A percentile compares a stretch with the other conserved stretches of the same genome.
phyloP scores from a whole-genome alignment of 2,113 vertebrate genomes.

The Progne subis region DNA sequence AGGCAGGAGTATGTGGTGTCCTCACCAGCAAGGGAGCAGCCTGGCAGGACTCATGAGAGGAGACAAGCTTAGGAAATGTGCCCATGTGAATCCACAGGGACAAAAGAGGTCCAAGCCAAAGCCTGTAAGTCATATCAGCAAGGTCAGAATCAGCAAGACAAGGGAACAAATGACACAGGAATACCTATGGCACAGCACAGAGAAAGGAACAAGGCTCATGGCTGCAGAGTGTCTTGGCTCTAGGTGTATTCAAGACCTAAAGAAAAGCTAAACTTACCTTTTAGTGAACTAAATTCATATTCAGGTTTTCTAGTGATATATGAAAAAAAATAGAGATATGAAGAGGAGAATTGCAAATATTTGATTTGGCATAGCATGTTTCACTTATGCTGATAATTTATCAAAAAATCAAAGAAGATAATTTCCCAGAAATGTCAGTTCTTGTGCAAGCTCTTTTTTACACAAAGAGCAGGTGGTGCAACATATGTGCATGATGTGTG shows the following conservation, averaged over 20 bases:
- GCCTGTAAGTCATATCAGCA: neutral
- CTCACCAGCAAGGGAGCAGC: neutral
- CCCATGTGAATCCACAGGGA: neutral
- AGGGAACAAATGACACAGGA: neutral
- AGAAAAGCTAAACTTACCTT: neutral
- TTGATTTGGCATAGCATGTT: neutral
- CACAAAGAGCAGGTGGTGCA: neutral
- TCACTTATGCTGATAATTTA: neutral
- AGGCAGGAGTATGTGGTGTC: neutral
- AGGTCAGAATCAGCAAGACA: neutral
- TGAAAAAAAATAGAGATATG: neutral
- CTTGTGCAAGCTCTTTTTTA: neutral
- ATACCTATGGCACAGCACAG: accelerated
- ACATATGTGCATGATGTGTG: neutral
- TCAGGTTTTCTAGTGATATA: neutral
- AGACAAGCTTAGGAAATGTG: neutral
- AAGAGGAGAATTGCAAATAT: neutral
- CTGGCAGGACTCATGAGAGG: neutral
- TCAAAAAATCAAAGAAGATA: neutral
- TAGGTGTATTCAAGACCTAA: neutral
- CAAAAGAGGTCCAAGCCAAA: neutral
- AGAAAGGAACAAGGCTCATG: neutral
- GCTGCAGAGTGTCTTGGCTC: neutral
- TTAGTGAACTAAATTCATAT: neutral
- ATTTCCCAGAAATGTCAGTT: neutral